These are phyloP conservation scores for Himalopsyche japonica DNA, from an alignment of 2,888 invertebrate genomes.

Conservation along the genomic window DNA sequence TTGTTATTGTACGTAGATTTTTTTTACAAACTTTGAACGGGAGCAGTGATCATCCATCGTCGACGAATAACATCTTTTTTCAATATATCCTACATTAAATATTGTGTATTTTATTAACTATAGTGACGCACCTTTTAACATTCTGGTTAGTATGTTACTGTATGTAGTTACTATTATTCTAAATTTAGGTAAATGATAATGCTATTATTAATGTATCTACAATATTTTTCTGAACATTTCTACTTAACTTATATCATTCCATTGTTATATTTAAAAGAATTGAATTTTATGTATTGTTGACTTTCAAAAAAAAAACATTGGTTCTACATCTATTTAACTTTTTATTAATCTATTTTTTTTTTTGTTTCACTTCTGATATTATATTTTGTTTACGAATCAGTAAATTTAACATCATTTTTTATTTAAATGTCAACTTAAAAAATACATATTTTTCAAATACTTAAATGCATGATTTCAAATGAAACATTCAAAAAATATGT, in stretches of 20 bases:
- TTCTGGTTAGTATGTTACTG: not conserved
- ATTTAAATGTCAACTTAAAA: too few species aligned
- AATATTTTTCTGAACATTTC: too few species aligned
- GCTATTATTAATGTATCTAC: not conserved
- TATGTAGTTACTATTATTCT: too few species aligned
- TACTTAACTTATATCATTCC: not conserved
- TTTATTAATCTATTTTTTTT: not conserved
- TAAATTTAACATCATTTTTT: too few species aligned
- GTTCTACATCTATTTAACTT: not conserved
- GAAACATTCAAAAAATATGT: too few species aligned
- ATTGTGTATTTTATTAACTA: not conserved
- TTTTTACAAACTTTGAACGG: constrained; percentile 27
- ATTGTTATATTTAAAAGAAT: not conserved
- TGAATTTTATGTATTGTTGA: not conserved
- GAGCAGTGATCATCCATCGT: not conserved
- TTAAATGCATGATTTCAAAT: too few species aligned
- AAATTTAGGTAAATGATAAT: too few species aligned
- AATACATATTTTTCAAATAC: too few species aligned
- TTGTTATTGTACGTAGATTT: constrained; percentile 39
- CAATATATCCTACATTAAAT: not conserved
- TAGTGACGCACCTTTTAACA: not conserved
- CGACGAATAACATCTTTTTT: not conserved
- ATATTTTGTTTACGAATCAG: too few species aligned
- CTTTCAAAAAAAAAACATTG: not conserved
- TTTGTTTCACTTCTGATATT: not conserved